Evolutionary conservation across 2,113 vertebrate genomes (phyloP), one percentile per base, ranked within the genome.

Genomic region (Corvus hawaiiensis): DNA sequence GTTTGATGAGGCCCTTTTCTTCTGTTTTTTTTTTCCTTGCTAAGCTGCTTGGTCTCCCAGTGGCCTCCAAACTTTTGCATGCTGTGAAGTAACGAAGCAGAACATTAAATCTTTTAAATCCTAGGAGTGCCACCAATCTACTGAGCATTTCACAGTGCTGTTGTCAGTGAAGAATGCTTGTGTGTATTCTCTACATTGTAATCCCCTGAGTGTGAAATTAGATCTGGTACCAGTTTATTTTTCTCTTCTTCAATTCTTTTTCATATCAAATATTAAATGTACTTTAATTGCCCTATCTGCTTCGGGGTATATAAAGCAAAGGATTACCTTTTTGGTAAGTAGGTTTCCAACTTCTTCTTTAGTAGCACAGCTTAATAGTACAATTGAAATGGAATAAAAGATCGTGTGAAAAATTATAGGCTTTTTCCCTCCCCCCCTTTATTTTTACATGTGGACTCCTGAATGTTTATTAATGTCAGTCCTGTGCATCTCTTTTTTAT

Each of bases 91-190:
- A 96, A 94, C 39, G 66, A 91, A 86, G 68, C 79, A 89, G 88
- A 96, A 90, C 90, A 85, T 95, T 88, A 69, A 66, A 72, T 96
- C 88, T 87, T 95, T 92, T 93, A 91, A 96, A 93, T 84, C 93
- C 48, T 8, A 21, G n/a, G 73, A 91, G 75, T 61, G 75, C 59
- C 35, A 13, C 72, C 84, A 84, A 56, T 81, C 49, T 86, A 68
- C 73, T 56, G 66, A 96, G 80, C 52, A 41, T 84, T 94, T 91
- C 91, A 84, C 72, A 91, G 87, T 1, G 3, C 73, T 77, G 37
- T 93, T 95, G 84, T 71, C 86, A 58, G 77, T 24, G 56, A 75
- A 97, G 94, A 96, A 95, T 95, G 62, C 30, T 4, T 80, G 33
- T 71, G 32, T 71, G n/a, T 90, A 72, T 91, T 96, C 84, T 94